These are phyloP conservation scores for Ophiodon elongatus DNA, from an alignment of 2,113 vertebrate species.

Conservation along the genomic window DNA sequence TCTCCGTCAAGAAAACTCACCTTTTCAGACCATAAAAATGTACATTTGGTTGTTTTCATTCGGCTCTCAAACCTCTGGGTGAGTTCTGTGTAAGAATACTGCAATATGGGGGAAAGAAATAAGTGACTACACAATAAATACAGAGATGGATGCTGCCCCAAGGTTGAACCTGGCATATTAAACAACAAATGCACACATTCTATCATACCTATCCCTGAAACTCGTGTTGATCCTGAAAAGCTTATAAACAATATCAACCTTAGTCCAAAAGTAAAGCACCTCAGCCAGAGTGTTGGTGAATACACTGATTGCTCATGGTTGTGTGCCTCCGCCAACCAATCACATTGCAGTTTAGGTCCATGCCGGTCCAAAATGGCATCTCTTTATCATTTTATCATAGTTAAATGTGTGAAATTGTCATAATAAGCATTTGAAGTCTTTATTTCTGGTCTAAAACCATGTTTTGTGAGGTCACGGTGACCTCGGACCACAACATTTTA, in stretches of 20 bases:
- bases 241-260: background rate
- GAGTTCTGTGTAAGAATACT: slow-evolving; percentile 1
- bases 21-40: slow-evolving; percentile 41
- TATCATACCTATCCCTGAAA: slow-evolving; percentile 2
- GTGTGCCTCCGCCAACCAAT: background rate
- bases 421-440: no score
- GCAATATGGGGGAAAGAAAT: slow-evolving; percentile 19
- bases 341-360: background rate
- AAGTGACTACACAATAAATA: slow-evolving; percentile 40
- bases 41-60: slow-evolving; percentile 37
- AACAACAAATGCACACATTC: slow-evolving; percentile 10
- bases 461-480: no score
- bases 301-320: background rate
- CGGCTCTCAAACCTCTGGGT: background rate
- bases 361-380: background rate
- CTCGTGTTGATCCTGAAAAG: slow-evolving; percentile 15
- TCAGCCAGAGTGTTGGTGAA: background rate
- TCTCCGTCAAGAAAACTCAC: slow-evolving; percentile 31
- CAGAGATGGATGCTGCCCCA: slow-evolving; percentile 11
- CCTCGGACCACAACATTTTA: no score
- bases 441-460: no score
- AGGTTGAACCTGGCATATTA: slow-evolving; percentile 35
- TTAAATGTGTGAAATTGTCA: background rate
- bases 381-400: background rate
- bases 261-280: slow-evolving; percentile 2